Evolutionary conservation across 2,113 vertebrate species (phyloP), one percentile per base, ranked within the genome.

Genomic region (Puntigrus tetrazona): DNA sequence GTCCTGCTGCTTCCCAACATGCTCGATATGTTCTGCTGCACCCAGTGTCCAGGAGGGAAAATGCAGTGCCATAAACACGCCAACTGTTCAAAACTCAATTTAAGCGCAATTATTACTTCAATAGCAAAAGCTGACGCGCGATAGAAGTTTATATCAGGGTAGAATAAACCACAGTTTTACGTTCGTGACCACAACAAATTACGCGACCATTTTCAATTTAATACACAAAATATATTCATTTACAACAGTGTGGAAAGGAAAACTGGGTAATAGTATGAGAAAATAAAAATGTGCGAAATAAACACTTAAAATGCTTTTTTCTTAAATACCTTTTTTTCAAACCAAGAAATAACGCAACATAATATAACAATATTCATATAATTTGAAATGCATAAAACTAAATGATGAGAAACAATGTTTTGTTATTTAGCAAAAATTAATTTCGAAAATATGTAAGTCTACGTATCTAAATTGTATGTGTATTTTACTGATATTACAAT

Each of bases 1-100:
- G 41, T 67, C 78, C 78, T 79, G 38, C 59, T 47, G 78, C 16
- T 80, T 47, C 59, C 38, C 41, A 34, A 47, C 38, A 14, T 11
- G 27, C 41, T 14, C 36, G 27, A 29, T 8, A 6, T 7, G 78
- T 67, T n/a, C 9, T 65, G 27, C 41, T 47, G 38, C 78, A 10
- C 78, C 38, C 78, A 13, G 59, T 13, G 78, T 50, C 5, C 27
- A 5, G 78, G 78, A 67, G 78, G 78, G 29, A 5, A 16, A 80
- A 11, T 16, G 59, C 78, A 47, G 16, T 4, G 3, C 14, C 57
- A 27, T 27, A 0, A 20, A 27, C 18, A 9, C 16, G 20, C 9
- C 7, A 67, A 67, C 31, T 10, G 27, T 65, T 29, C 61, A 7
- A 18, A 65, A 65, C 3, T 7, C 31, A 20, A 67, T 67, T 67